Conservation (phyloP, 1,140 invertebrate genomes). For the Macrobrachium rosenbergii region DNA sequence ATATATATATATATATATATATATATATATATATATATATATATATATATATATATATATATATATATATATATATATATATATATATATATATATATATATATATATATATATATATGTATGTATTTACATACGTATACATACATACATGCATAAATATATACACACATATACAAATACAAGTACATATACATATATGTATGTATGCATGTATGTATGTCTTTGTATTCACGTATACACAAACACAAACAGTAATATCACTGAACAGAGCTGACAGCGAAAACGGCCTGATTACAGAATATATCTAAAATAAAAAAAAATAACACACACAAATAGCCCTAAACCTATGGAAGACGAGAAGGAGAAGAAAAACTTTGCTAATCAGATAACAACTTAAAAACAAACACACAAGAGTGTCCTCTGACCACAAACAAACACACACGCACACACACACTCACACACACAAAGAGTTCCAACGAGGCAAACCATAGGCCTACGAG, state of each 20-base stretch:
- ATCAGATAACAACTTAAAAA: no score
- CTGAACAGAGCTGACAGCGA: no score
- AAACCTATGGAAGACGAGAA: no score
- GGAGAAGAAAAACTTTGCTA: no score
- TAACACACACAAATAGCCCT: no score
- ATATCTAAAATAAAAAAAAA: no score
- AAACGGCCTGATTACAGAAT: no score
- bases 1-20: background rate
- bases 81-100: constrained; percentile 16
- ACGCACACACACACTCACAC: no score
- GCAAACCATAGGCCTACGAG: no score
- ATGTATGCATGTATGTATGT: background rate
- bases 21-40: constrained; percentile 13
- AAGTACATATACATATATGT: background rate
- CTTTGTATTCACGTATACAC: background rate
- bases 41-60: background rate
- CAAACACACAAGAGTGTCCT: no score
- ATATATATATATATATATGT: constrained; percentile 1
- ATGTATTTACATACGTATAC: background rate
- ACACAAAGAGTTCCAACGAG: no score
- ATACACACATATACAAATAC: background rate
- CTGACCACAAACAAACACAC: no score
- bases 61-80: constrained; percentile 16
- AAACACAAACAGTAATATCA: background rate
- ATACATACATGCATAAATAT: background rate